These are phyloP conservation scores for Oligia strigilis DNA, from an alignment of 2,888 invertebrate species.

Conservation along the genomic window DNA sequence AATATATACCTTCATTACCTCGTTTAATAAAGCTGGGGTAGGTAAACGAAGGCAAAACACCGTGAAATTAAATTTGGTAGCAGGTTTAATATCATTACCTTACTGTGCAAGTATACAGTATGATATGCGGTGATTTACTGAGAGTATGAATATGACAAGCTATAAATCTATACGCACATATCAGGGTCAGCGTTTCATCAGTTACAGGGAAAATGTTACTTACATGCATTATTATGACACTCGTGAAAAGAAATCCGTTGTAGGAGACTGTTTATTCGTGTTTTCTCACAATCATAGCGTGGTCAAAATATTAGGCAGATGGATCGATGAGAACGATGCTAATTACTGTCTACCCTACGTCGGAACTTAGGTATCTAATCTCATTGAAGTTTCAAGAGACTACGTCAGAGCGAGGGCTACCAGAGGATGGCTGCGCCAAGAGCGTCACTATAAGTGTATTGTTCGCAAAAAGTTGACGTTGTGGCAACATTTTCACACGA, in stretches of 20 bases:
- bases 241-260: background rate
- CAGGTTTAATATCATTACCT: slow-evolving; percentile 52
- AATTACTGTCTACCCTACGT: background rate
- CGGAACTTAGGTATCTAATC: background rate
- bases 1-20: slow-evolving; percentile 49
- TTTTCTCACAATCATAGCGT: background rate
- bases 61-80: slow-evolving; percentile 64
- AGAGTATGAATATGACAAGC: slow-evolving; percentile 30
- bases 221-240: background rate
- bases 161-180: background rate
- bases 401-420: background rate
- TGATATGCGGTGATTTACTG: slow-evolving; percentile 25
- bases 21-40: slow-evolving; percentile 51
- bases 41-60: slow-evolving; percentile 52
- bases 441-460: background rate
- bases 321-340: background rate
- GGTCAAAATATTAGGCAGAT: background rate
- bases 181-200: slow-evolving; percentile 18
- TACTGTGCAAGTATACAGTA: slow-evolving; percentile 17
- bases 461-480: background rate
- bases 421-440: background rate
- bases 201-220: background rate
- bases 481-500: slow-evolving; percentile 16
- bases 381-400: background rate
- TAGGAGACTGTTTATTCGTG: background rate